phyloP scores from a whole-genome alignment of 2,797 vertebrate species.

The Anableps anableps region DNA sequence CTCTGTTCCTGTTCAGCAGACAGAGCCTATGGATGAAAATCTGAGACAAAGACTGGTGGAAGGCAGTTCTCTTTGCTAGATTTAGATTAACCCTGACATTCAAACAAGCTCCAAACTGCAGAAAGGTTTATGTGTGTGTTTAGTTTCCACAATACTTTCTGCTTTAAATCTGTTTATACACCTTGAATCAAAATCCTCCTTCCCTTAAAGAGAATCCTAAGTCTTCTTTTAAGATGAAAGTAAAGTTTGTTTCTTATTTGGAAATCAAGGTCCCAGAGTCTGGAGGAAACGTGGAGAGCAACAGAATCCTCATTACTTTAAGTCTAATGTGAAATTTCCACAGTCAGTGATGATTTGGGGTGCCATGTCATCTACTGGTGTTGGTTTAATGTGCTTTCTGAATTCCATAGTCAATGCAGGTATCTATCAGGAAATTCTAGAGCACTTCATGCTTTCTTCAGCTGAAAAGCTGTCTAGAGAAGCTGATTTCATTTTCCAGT shows the following conservation, averaged over 20 bases:
- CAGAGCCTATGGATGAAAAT: constrained; percentile 8
- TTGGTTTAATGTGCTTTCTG: neutral
- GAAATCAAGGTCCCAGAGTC: neutral
- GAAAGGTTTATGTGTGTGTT: neutral
- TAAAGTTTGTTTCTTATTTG: neutral
- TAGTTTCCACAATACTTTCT: neutral
- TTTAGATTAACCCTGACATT: neutral
- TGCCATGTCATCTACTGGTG: neutral
- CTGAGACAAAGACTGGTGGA: constrained; percentile 1
- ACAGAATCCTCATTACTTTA: neutral
- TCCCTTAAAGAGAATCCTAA: neutral
- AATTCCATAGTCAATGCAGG: neutral
- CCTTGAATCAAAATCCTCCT: neutral
- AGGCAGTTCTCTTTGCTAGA: neutral
- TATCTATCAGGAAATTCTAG: neutral
- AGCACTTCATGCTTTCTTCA: neutral
- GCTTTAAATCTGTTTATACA: neutral
- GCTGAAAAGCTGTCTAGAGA: neutral
- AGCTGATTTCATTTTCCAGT: neutral
- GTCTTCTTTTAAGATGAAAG: neutral
- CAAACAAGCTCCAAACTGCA: neutral
- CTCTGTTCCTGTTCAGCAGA: constrained; percentile 6
- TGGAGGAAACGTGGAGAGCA: neutral
- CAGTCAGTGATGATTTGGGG: too few relatives aligned
- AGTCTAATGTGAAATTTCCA: neutral